Conservation (phyloP, 2,113 vertebrate species). For the Ictidomys tridecemlineatus region DNA sequence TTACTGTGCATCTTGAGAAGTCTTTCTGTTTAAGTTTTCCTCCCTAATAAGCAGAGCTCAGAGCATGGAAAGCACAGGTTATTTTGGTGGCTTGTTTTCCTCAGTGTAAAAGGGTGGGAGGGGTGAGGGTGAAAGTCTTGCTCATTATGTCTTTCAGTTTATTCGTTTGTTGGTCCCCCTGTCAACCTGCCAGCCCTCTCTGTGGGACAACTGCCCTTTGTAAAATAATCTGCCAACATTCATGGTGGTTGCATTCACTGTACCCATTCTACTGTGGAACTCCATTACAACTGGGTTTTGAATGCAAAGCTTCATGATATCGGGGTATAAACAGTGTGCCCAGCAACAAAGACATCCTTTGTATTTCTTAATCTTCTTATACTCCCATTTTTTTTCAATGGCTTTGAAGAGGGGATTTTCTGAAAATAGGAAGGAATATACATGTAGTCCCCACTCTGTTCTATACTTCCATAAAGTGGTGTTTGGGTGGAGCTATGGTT, state of each 20-base stretch:
- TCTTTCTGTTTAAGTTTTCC: neutral
- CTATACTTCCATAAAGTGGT: neutral
- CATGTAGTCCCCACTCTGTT: neutral
- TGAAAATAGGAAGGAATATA: conserved; percentile 64
- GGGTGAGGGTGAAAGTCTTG: conserved; percentile 47
- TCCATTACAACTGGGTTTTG: conserved; percentile 69
- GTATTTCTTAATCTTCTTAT: conserved; percentile 70
- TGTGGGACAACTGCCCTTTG: conserved; percentile 71
- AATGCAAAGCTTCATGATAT: conserved; percentile 80
- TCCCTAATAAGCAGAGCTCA: neutral
- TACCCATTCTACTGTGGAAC: conserved; percentile 55
- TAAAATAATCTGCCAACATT: conserved; percentile 67
- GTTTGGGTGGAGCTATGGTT: neutral
- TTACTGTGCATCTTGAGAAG: neutral
- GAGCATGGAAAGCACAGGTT: neutral
- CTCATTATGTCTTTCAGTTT: conserved; percentile 79
- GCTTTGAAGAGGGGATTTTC: conserved; percentile 73
- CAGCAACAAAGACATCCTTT: conserved; percentile 71
- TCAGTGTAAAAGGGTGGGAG: conserved; percentile 19
- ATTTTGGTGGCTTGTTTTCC: conserved; percentile 49
- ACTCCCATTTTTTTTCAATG: neutral
- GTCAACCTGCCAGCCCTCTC: conserved; percentile 70
- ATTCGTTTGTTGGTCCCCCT: conserved; percentile 69
- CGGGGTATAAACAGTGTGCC: conserved; percentile 77
- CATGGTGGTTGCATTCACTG: conserved; percentile 53